These are phyloP conservation scores for Porites evermanni DNA, from an alignment of 92 coral and sea anemone species.

Conservation along the genomic window DNA sequence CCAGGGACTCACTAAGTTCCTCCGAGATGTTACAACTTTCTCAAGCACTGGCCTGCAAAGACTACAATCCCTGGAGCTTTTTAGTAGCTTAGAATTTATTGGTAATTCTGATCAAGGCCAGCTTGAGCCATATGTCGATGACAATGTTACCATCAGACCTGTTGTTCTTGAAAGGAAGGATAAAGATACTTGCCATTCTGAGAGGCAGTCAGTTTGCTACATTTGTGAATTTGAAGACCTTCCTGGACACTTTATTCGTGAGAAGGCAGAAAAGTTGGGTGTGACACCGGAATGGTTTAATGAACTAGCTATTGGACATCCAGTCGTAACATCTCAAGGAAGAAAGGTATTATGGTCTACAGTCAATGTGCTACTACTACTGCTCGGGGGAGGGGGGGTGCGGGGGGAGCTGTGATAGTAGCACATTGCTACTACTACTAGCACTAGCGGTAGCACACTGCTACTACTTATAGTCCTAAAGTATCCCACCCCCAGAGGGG, in stretches of 20 bases:
- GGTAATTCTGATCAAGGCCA: neutral
- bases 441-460: too few species aligned
- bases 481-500: too few species aligned
- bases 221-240: conserved; percentile 76
- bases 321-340: conserved; percentile 67
- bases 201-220: conserved; percentile 62
- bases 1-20: conserved; percentile 55
- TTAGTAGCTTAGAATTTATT: neutral
- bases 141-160: conserved; percentile 66
- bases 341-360: conserved; percentile 45
- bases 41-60: conserved; percentile 41
- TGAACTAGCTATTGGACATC: conserved; percentile 61
- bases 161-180: conserved; percentile 36
- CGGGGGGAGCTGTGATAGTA: too few species aligned
- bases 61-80: neutral
- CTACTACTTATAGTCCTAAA: too few species aligned
- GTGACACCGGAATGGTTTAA: conserved; percentile 68
- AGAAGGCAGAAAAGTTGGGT: conserved; percentile 73
- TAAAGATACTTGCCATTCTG: conserved; percentile 5
- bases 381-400: too few species aligned
- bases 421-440: too few species aligned
- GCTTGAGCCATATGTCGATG: conserved; percentile 48
- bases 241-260: conserved; percentile 70
- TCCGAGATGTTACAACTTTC: conserved; percentile 53
- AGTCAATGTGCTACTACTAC: neutral